phyloP scores from a whole-genome alignment of 2,888 invertebrate species.

The Erebia palarica region DNA sequence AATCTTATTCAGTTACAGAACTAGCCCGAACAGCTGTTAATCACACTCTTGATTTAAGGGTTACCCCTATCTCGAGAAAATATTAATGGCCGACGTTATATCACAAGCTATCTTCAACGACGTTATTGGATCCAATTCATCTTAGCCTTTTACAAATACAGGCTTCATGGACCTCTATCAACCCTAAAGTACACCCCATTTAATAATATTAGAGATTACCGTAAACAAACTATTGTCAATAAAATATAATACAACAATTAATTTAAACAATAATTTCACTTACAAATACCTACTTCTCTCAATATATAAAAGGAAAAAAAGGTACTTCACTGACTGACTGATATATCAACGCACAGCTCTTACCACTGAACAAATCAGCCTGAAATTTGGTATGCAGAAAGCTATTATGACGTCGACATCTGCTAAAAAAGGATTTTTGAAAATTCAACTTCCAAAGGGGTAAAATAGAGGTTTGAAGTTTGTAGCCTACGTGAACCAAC shows the following conservation, averaged over 20 bases:
- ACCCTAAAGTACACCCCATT: not conserved
- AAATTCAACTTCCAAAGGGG: no score
- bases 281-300: not conserved
- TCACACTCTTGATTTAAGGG: constrained; percentile 20
- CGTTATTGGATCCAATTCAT: constrained; percentile 14
- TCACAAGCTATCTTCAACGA: constrained; percentile 17
- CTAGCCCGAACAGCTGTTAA: constrained; percentile 9
- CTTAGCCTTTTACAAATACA: constrained; percentile 15
- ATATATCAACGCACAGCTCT: no score
- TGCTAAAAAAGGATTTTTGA: no score
- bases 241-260: not conserved
- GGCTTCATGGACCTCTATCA: constrained; percentile 3
- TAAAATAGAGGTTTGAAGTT: not conserved
- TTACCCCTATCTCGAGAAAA: constrained; percentile 21
- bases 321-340: no score
- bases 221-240: not conserved
- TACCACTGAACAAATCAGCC: no score
- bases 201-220: not conserved
- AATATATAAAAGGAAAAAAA: no score
- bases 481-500: no score
- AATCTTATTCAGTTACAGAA: not conserved
- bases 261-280: not conserved
- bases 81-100: constrained; percentile 19
- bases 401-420: no score
- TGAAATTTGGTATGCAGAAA: no score